Conservation (phyloP, 2,888 invertebrate species). For the Dichetophora obliterata region DNA sequence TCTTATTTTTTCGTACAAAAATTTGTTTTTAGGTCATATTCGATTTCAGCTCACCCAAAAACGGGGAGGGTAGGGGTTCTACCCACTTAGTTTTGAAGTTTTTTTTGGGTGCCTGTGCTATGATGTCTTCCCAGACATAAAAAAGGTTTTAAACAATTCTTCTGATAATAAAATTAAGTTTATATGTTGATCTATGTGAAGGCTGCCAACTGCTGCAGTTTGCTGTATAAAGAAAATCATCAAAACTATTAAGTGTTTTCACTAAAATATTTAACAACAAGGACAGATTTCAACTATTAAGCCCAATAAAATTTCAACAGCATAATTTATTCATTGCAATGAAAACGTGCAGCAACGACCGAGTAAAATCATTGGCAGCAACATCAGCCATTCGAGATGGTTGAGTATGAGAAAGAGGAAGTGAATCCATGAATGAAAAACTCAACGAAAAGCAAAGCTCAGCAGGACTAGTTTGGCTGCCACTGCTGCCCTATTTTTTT, state of each 20-base stretch:
- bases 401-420: neutral
- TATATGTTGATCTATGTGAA: neutral
- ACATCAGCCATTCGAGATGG: conserved; percentile 9
- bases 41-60: too few species aligned
- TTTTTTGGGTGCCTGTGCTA: too few species aligned
- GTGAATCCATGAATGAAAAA: conserved; percentile 4
- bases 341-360: conserved; percentile 7
- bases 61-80: too few species aligned
- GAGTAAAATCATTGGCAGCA: conserved; percentile 4
- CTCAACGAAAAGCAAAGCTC: neutral
- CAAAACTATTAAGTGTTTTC: conserved; percentile 21
- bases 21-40: too few species aligned
- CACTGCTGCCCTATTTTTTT: conserved; percentile 22
- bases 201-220: neutral
- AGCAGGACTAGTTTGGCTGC: neutral
- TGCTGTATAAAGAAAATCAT: neutral
- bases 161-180: neutral
- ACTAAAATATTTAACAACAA: conserved; percentile 36
- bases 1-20: too few species aligned
- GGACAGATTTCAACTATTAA: conserved; percentile 29
- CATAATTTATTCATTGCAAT: conserved; percentile 34
- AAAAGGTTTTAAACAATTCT: neutral
- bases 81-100: too few species aligned
- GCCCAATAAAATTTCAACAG: conserved; percentile 23
- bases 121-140: too few species aligned